Evolutionary conservation across 2,113 vertebrate species (phyloP).

Genomic region (Hiodon alosoides): DNA sequence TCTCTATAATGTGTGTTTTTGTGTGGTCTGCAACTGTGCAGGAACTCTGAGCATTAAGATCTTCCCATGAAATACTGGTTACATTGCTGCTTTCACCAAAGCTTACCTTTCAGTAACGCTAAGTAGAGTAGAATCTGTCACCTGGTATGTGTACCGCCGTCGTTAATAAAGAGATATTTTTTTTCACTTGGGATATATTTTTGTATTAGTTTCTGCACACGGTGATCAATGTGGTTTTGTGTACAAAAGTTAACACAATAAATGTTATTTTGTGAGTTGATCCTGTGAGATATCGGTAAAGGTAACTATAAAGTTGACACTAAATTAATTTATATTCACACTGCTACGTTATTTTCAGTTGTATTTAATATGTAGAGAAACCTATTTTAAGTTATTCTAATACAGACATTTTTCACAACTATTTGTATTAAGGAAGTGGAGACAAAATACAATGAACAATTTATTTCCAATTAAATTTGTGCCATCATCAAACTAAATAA

Average conservation of each 20-base stretch:
- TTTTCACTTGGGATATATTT: conserved; percentile 36
- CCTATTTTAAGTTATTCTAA: too few relatives aligned
- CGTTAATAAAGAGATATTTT: conserved; percentile 49
- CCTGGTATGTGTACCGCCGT: conserved; percentile 41
- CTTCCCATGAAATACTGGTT: conserved; percentile 20
- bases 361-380: too few relatives aligned
- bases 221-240: background rate
- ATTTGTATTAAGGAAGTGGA: too few relatives aligned
- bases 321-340: too few relatives aligned
- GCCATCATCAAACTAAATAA: too few relatives aligned
- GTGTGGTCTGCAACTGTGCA: conserved; percentile 28
- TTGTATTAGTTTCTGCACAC: background rate
- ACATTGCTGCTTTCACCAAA: conserved; percentile 41
- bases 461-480: too few relatives aligned
- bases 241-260: background rate
- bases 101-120: conserved; percentile 36
- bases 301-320: too few relatives aligned
- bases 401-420: too few relatives aligned
- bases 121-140: conserved; percentile 30
- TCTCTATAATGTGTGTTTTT: conserved; percentile 26
- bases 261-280: background rate
- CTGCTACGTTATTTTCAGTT: too few relatives aligned
- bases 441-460: too few relatives aligned
- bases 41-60: conserved; percentile 2
- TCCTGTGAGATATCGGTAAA: too few relatives aligned